phyloP scores from a whole-genome alignment of 2,888 invertebrate genomes.

The Cephus rjabovi region DNA sequence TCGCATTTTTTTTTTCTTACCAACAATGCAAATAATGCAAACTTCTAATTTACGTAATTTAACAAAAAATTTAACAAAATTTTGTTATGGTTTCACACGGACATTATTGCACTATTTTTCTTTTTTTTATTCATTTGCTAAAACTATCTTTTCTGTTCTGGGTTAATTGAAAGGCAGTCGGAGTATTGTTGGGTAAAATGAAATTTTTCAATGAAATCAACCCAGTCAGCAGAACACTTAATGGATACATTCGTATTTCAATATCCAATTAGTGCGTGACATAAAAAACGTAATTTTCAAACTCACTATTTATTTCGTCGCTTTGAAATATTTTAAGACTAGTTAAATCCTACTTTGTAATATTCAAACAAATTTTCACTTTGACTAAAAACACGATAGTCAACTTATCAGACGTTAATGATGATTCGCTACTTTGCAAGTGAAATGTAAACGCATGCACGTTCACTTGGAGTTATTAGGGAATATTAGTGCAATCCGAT shows the following conservation, averaged over 20 bases:
- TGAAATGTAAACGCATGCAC: background rate
- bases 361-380: background rate
- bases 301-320: too few relatives aligned
- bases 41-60: background rate
- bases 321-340: too few relatives aligned
- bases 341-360: too few relatives aligned
- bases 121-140: background rate
- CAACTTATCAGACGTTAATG: background rate
- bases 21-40: background rate
- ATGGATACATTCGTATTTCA: background rate
- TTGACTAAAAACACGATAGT: background rate
- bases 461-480: background rate
- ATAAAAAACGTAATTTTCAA: background rate
- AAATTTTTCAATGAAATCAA: background rate
- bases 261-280: background rate
- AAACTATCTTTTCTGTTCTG: background rate
- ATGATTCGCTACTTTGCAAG: background rate
- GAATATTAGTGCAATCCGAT: constrained; percentile 10
- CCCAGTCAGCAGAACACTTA: background rate
- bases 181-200: background rate
- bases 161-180: background rate
- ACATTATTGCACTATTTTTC: background rate
- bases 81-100: background rate
- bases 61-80: background rate
- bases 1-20: background rate